A percentile compares a stretch with the other conserved stretches of the same genome.
Evolutionary conservation across 2,113 vertebrate genomes (phyloP).

Genomic region (Platysteira castanea): DNA sequence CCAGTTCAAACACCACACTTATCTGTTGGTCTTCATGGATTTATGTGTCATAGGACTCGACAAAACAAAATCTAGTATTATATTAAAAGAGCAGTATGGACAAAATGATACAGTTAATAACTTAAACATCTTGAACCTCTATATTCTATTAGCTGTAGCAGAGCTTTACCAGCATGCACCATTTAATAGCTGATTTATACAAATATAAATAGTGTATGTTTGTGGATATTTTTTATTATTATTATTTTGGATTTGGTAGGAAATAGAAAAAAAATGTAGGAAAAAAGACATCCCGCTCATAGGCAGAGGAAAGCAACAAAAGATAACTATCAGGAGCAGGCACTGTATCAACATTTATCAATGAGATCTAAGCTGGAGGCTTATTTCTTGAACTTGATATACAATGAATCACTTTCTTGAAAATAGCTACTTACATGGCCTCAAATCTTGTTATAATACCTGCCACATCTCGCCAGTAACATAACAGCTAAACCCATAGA

Average conservation of each 20-base stretch:
- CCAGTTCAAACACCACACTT: neutral
- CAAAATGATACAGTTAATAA: neutral
- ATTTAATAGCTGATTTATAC: neutral
- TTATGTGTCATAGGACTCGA: neutral
- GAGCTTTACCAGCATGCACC: neutral
- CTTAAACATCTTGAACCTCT: neutral
- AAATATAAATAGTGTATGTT: neutral
- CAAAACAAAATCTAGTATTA: neutral
- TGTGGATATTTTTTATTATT: neutral
- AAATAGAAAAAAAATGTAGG: neutral
- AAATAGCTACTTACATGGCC: neutral
- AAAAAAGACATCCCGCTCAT: rapidly evolving
- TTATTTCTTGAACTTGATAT: neutral
- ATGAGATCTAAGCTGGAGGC: neutral
- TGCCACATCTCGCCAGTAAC: neutral
- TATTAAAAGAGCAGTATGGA: neutral
- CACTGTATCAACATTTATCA: neutral
- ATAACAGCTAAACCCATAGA: neutral
- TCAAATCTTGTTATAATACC: neutral
- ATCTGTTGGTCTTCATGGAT: neutral
- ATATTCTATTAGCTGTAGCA: neutral
- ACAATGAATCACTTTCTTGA: neutral
- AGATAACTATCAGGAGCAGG: neutral
- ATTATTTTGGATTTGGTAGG: neutral
- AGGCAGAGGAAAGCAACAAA: neutral